Conservation (phyloP, 2,888 invertebrate species). For the Eledona agricola region DNA sequence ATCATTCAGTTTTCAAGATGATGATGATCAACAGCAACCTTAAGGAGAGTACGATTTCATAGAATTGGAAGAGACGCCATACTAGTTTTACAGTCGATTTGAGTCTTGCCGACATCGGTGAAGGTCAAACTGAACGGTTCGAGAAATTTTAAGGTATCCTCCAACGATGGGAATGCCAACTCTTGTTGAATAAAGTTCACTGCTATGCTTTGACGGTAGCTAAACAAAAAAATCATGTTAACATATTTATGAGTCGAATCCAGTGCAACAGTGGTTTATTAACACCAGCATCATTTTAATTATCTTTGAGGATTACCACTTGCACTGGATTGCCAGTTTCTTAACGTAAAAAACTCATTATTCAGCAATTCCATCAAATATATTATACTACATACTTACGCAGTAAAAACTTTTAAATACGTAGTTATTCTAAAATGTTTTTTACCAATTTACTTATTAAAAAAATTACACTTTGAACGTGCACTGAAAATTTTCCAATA, state of each 20-base stretch:
- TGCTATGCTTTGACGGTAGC: conserved; percentile 93
- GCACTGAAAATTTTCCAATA: no score
- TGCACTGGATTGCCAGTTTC: no score
- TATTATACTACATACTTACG: no score
- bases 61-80: conserved; percentile 68
- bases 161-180: conserved; percentile 86
- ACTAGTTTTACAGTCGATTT: conserved; percentile 92
- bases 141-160: conserved; percentile 89
- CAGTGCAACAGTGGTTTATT: conserved; percentile 5
- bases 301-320: no score
- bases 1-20: conserved; percentile 8
- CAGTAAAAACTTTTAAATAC: no score
- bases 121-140: conserved; percentile 80
- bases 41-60: conserved; percentile 56
- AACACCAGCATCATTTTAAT: conserved; percentile 1
- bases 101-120: conserved; percentile 73
- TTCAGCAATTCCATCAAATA: no score
- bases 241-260: conserved; percentile 13
- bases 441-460: no score
- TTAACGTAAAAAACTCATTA: no score
- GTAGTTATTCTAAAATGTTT: no score
- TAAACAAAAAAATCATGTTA: conserved; percentile 64
- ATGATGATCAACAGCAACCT: conserved; percentile 21
- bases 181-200: conserved; percentile 86
- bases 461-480: no score